Conservation (phyloP, 2,797 vertebrate genomes). For the Acrossocheilus wenchowensis region DNA sequence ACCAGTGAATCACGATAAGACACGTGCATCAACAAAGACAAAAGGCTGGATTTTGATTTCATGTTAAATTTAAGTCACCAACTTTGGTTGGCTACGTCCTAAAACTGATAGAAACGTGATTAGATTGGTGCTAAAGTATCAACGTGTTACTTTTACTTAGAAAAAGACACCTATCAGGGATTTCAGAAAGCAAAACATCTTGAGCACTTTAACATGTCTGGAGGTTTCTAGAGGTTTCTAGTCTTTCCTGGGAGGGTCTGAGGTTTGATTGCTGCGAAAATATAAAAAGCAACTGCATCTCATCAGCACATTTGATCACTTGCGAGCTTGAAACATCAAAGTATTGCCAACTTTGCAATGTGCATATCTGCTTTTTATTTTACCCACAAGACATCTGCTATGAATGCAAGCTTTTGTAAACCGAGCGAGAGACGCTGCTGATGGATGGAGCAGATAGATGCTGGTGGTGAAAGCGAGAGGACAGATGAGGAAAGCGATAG, state of each 20-base stretch:
- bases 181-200: neutral
- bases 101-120: neutral
- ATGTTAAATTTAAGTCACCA: neutral
- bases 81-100: neutral
- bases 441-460: slow-evolving; percentile 14
- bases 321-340: neutral
- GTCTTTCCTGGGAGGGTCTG: slow-evolving; percentile 19
- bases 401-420: neutral
- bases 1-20: neutral
- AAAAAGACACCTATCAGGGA: neutral
- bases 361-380: neutral
- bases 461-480: slow-evolving; percentile 13
- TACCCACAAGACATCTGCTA: neutral
- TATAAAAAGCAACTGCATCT: neutral
- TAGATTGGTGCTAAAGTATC: neutral
- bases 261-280: neutral
- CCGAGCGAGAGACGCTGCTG: neutral
- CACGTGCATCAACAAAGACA: neutral
- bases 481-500: slow-evolving; percentile 4
- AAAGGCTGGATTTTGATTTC: neutral
- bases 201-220: neutral
- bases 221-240: neutral
- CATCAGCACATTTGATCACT: slow-evolving; percentile 1
- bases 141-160: neutral
- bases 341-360: neutral